Evolutionary conservation across 2,113 vertebrate species (phyloP).

Genomic region (Capra hircus): DNA sequence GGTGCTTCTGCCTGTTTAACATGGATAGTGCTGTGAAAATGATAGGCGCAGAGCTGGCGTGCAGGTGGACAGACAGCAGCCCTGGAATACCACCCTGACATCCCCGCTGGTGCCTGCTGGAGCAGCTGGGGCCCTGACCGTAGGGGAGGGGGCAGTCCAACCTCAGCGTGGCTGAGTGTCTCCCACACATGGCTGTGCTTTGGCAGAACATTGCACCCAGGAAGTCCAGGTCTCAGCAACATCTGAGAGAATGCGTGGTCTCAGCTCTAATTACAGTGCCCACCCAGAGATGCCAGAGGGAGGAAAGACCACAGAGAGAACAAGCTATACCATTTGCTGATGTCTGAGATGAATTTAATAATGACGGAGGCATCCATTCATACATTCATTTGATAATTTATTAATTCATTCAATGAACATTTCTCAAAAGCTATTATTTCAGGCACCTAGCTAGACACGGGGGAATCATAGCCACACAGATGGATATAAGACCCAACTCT

Average conservation of each 20-base stretch:
- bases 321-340: background rate
- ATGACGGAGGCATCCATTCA: background rate
- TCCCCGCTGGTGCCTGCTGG: background rate
- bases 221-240: background rate
- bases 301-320: background rate
- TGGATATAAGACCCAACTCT: background rate
- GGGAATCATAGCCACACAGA: background rate
- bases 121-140: background rate
- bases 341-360: background rate
- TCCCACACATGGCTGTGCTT: background rate
- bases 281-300: background rate
- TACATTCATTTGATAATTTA: background rate
- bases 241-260: background rate
- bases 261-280: background rate
- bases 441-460: background rate
- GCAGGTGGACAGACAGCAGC: conserved; percentile 49
- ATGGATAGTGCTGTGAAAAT: conserved; percentile 72
- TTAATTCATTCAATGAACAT: background rate
- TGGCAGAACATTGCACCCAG: background rate
- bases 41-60: conserved; percentile 25
- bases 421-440: background rate
- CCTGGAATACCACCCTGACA: background rate
- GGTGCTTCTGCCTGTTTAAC: conserved; percentile 77
- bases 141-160: background rate
- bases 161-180: background rate